Evolutionary conservation across 2,888 invertebrate species (phyloP), one percentile per base, ranked within the genome.

Genomic region (Conus canariensis): DNA sequence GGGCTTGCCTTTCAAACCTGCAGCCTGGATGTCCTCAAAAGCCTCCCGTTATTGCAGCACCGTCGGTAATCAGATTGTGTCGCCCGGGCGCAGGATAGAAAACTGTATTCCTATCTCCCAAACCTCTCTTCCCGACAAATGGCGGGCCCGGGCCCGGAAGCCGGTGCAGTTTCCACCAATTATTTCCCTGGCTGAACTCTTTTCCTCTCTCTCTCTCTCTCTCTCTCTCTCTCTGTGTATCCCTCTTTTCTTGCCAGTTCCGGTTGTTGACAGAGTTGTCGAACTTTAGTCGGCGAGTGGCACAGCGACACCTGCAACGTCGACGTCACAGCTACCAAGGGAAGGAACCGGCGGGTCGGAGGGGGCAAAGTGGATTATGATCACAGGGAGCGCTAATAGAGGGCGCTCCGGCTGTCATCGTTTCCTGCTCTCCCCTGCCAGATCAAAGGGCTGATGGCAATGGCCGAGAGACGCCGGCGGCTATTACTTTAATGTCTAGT

Each of bases 361-460:
- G 58, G 60, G 25, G 10, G 59, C 58, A 60, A 60, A 85, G 56
- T 85, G 85, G 85, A 85, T 85, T 85, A 60, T 85, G 85, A 85
- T 85, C 60, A 85, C 59, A 85, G 85, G 60, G 25, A 12, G 16
- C 56, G 14, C 12, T 12, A 25, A 25, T 60, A 59, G 59, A 25
- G 22, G 19, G 19, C 60, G 19, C 25, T 9, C n/a, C 14, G 25
- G 10, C 25, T 60, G 58, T 56, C 60, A 19, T 85, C 14, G 10
- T 25, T 60, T 59, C 25, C 25, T 60, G 56, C 14, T n/a, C n/a
- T 85, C 14, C 16, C 9, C 7, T 22, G 59, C 60, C n/a, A 60
- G n/a, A 85, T 85, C 85, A 85, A 85, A 85, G 25, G 30, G n/a
- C 22, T 22, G 7, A 70, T 22, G 22, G n/a, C 70, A 22, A 8